A percentile compares a stretch with the other conserved stretches of the same genome.
phyloP scores from a whole-genome alignment of 2,888 invertebrate species.

The Blastobasis adustella region DNA sequence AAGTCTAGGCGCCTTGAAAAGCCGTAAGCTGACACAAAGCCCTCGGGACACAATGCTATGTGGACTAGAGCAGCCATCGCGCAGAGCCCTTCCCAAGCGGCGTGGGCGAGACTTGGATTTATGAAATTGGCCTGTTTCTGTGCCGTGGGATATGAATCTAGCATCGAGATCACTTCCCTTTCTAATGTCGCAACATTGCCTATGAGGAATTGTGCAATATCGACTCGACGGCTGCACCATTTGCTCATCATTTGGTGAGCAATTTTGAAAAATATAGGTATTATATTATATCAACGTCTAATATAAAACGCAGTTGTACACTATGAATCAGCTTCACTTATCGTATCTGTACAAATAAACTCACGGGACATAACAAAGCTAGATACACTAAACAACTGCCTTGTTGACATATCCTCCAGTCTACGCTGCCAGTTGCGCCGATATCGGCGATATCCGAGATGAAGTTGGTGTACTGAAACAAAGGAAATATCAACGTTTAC shows the following conservation, averaged over 20 bases:
- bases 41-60: conserved; percentile 18
- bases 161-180: not conserved
- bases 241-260: too few species aligned
- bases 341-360: too few species aligned
- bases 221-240: too few species aligned
- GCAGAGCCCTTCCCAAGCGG: conserved; percentile 8
- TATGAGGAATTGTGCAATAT: not conserved
- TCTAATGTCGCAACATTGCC: too few species aligned
- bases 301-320: too few species aligned
- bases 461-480: conserved; percentile 37
- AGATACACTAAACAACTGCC: too few species aligned
- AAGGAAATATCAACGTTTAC: conserved; percentile 52
- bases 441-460: conserved; percentile 25
- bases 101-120: conserved; percentile 46
- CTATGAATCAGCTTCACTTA: too few species aligned
- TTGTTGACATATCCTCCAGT: not conserved
- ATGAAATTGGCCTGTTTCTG: conserved; percentile 23
- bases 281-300: too few species aligned
- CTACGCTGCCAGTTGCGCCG: not conserved
- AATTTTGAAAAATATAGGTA: too few species aligned
- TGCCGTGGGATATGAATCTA: conserved; percentile 1
- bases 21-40: conserved; percentile 41
- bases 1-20: conserved; percentile 8
- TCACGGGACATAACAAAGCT: too few species aligned
- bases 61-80: not conserved